Evolutionary conservation across 37 sponge, comb jelly and placozoan genomes (phyloP), one percentile per base, ranked within the genome.

Genomic region (Cladorhizidae sp.): DNA sequence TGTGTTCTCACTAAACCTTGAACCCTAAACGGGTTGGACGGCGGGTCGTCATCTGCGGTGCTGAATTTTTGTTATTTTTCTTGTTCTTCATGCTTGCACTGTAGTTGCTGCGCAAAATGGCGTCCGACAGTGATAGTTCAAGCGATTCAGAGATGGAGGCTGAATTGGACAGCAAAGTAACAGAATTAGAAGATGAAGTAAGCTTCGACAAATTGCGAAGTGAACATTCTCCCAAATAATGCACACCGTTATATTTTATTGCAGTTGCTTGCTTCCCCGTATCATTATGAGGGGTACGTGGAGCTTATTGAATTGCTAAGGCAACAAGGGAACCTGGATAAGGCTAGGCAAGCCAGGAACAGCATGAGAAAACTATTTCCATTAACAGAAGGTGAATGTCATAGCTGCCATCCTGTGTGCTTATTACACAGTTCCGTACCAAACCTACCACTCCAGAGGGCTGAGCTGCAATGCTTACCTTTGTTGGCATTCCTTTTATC

Each of bases 251-350:
- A 20, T 28, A 68, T 20, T 11, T 28, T 2, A 11, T 6, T 68
- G 40, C 69, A 68, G 69, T 28, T 68, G 11, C 20, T 32, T 31
- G 75, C 50, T 35, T 57, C 74, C 51, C 85, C 84, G 18, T 94
- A 77, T 58, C 84, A 79, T 28, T 94, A 94, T 72, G 94, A 94
- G 64, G 58, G 59, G 17, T 82, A 94, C 68, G 77, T 91, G 64
- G 65, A 90, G 62, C 80, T 90, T 54, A 87, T 94, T 21, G 6
- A 52, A 50, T 49, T 78, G 45, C 58, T 83, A 26, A 61, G 91
- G 57, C 76, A 73, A 63, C 68, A 33, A 26, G 90, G 85, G n/a
- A 88, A 90, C 49, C 50, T 89, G 54, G 70, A 83, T 36, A 76
- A 49, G 43, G 81, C 83, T 39, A 70, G 94, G 39, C 61, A 76